Conservation (phyloP, 1,140 invertebrate species). For the Macrocentrus cingulum region DNA sequence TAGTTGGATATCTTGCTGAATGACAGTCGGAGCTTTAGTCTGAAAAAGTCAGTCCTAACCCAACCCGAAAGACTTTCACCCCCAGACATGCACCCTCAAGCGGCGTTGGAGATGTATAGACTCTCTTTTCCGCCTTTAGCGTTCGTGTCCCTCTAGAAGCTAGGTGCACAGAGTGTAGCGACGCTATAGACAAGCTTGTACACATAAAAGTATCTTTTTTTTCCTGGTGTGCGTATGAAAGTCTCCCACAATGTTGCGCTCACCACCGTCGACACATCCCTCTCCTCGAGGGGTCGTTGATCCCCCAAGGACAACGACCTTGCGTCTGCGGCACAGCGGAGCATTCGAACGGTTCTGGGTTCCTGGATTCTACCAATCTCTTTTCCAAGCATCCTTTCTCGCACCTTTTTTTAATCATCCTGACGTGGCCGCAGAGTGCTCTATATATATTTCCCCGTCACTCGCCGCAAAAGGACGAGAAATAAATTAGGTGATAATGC, state of each 20-base stretch:
- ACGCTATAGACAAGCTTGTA: not conserved
- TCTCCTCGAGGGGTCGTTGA: constrained; percentile 58
- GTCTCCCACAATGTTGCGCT: too few relatives aligned
- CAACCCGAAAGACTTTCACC: not conserved
- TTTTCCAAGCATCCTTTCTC: constrained; percentile 26
- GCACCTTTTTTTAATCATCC: constrained; percentile 13
- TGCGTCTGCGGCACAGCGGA: constrained; percentile 51
- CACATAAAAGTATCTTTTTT: not conserved
- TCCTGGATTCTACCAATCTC: constrained; percentile 53
- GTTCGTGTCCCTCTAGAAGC: not conserved
- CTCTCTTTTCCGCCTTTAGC: not conserved
- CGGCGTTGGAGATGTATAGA: not conserved
- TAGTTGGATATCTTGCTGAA: too few relatives aligned
- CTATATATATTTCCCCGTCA: not conserved
- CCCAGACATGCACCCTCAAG: too few relatives aligned
- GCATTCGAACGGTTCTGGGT: constrained; percentile 55
- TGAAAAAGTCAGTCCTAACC: constrained; percentile 1
- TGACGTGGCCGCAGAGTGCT: not conserved
- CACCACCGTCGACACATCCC: constrained; percentile 50
- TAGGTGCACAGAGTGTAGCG: not conserved
- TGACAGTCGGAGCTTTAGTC: too few relatives aligned
- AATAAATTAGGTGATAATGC: too few relatives aligned
- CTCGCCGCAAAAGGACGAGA: not conserved
- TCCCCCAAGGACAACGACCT: constrained; percentile 61
- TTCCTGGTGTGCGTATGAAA: too few relatives aligned